phyloP scores from a whole-genome alignment of 2,113 vertebrate species.

The Cathartes aura region DNA sequence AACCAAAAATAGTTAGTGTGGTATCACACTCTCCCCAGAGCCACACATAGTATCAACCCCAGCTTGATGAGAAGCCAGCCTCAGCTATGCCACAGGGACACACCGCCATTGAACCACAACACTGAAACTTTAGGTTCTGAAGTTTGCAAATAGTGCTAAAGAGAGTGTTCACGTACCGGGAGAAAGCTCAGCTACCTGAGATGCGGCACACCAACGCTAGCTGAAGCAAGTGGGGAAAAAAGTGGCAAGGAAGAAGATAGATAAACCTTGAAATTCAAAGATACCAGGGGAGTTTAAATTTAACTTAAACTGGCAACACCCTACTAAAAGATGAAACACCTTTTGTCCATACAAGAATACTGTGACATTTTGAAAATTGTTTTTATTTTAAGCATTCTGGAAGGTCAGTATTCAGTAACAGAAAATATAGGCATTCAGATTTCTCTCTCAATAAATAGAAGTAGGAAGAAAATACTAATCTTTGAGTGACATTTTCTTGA shows the following conservation, averaged over 20 bases:
- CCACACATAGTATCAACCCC: fast-evolving
- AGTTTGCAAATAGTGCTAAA: not conserved
- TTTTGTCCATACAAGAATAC: not conserved
- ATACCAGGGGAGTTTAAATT: not conserved
- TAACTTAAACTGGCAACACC: not conserved
- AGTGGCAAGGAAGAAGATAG: not conserved
- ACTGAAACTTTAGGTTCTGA: not conserved
- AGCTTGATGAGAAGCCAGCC: not conserved
- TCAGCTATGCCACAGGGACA: not conserved
- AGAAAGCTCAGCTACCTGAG: not conserved
- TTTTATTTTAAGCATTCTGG: conserved; percentile 18
- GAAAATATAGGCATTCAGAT: not conserved
- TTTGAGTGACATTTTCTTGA: not conserved
- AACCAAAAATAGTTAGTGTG: not conserved
- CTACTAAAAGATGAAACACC: not conserved
- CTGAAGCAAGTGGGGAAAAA: not conserved
- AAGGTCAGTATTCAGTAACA: not conserved
- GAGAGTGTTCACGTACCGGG: fast-evolving
- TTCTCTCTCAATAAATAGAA: not conserved
- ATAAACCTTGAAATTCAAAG: not conserved
- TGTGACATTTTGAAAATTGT: not conserved
- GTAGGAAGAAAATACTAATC: not conserved
- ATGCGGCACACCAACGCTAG: fast-evolving
- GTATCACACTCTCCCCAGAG: not conserved
- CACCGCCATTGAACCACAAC: fast-evolving